phyloP scores from a whole-genome alignment of 2,113 vertebrate species.

The Tachysurus fulvidraco region DNA sequence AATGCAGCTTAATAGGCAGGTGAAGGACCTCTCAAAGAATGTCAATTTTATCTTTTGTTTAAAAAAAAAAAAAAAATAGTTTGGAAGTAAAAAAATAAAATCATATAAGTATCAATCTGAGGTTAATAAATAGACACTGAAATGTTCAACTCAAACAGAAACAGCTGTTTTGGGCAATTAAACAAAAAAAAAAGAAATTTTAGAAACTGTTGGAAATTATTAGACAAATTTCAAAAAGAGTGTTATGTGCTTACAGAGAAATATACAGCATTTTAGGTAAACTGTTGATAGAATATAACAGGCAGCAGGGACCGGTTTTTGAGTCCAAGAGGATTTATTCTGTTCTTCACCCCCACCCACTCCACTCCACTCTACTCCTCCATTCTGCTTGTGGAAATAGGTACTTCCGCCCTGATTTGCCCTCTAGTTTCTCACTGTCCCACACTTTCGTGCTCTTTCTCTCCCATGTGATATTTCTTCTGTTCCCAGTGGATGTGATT shows the following conservation, averaged over 20 bases:
- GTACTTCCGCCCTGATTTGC: conserved; percentile 71
- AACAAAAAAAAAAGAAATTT: not conserved
- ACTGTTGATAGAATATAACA: not conserved
- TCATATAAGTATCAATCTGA: not conserved
- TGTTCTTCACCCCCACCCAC: conserved; percentile 37
- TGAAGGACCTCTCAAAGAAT: conserved; percentile 81
- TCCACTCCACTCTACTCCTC: conserved; percentile 44
- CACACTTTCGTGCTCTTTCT: conserved; percentile 59
- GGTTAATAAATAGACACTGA: not conserved
- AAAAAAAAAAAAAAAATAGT: not conserved
- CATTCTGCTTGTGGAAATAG: conserved; percentile 59
- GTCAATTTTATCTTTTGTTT: conserved; percentile 67
- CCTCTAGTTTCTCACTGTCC: conserved; percentile 70
- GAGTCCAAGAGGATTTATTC: conserved; percentile 49
- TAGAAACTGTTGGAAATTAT: not conserved
- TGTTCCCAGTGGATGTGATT: conserved; percentile 60
- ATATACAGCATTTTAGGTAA: not conserved
- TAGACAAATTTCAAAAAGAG: not conserved
- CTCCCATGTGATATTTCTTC: conserved; percentile 59
- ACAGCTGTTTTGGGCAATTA: not conserved
- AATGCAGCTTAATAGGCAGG: conserved; percentile 77
- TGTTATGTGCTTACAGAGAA: not conserved
- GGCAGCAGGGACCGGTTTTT: conserved; percentile 11
- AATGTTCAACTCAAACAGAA: not conserved
- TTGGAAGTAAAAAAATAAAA: not conserved